Percentiles rank a stretch among this genome's conserved stretches.
phyloP scores from a whole-genome alignment of 1,140 invertebrate genomes.

The Parapsyche elsis region DNA sequence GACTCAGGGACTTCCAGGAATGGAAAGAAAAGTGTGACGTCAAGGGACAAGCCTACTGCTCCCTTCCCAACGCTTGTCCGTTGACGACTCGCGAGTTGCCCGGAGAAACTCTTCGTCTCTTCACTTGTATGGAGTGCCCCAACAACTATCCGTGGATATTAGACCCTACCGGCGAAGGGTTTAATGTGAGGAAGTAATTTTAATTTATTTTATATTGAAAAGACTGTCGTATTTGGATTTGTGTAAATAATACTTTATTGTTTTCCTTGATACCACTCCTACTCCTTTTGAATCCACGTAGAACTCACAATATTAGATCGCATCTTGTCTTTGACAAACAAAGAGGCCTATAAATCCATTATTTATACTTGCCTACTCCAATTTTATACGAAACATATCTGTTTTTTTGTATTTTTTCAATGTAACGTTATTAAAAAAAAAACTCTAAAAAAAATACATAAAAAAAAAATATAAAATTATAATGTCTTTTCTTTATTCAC shows the following conservation, averaged over 20 bases:
- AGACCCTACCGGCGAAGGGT: constrained; percentile 94
- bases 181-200: constrained; percentile 80
- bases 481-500: no score
- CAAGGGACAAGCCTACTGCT: constrained; percentile 92
- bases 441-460: constrained; percentile 39
- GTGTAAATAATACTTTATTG: constrained; percentile 63
- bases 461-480: constrained; percentile 32
- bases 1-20: constrained; percentile 89
- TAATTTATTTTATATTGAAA: constrained; percentile 54
- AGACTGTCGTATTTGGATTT: constrained; percentile 53
- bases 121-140: constrained; percentile 96
- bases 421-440: constrained; percentile 40
- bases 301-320: constrained; percentile 28
- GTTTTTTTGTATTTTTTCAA: constrained; percentile 33
- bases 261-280: constrained; percentile 58
- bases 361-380: constrained; percentile 19
- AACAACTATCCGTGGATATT: constrained; percentile 96
- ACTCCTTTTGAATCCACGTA: constrained; percentile 33
- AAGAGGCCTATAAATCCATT: neutral
- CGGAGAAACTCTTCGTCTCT: constrained; percentile 90
- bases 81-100: constrained; percentile 90
- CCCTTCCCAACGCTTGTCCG: constrained; percentile 89
- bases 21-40: constrained; percentile 97
- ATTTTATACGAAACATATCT: neutral
- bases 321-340: constrained; percentile 51